These are phyloP conservation scores for Pseudopleuronectes americanus DNA, from an alignment of 2,797 vertebrate species.

Conservation along the genomic window DNA sequence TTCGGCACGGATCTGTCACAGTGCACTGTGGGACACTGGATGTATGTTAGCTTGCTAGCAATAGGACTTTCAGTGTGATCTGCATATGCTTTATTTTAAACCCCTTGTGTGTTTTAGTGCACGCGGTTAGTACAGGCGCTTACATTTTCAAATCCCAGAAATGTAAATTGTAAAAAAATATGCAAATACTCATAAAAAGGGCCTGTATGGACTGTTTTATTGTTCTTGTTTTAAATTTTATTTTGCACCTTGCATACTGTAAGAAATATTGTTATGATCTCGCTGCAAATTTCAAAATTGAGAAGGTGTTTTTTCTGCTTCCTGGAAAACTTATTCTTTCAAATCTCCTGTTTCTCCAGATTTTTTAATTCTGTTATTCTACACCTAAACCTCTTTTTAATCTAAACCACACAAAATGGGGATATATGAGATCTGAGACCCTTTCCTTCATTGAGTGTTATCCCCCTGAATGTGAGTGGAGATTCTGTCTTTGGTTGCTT, in stretches of 20 bases:
- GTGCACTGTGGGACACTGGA: constrained; percentile 73
- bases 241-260: constrained; percentile 13
- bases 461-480: constrained; percentile 75
- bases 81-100: constrained; percentile 72
- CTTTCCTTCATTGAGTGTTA: constrained; percentile 74
- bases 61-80: constrained; percentile 69
- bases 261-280: constrained; percentile 17
- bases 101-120: constrained; percentile 57
- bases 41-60: constrained; percentile 70
- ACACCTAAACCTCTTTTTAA: constrained; percentile 56
- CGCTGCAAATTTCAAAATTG: constrained; percentile 5
- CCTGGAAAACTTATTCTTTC: constrained; percentile 34
- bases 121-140: constrained; percentile 39
- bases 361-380: constrained; percentile 58
- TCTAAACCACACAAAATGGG: constrained; percentile 69
- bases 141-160: constrained; percentile 50
- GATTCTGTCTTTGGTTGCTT: constrained; percentile 79
- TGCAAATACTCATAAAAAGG: constrained; percentile 44
- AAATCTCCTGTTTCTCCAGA: constrained; percentile 26
- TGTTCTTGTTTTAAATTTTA: constrained; percentile 35
- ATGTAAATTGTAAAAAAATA: constrained; percentile 41
- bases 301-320: constrained; percentile 4
- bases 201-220: constrained; percentile 31
- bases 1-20: constrained; percentile 81
- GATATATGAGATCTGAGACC: constrained; percentile 69